Evolutionary conservation across 2,888 invertebrate genomes (phyloP).

Genomic region (Synergus laeviventris): DNA sequence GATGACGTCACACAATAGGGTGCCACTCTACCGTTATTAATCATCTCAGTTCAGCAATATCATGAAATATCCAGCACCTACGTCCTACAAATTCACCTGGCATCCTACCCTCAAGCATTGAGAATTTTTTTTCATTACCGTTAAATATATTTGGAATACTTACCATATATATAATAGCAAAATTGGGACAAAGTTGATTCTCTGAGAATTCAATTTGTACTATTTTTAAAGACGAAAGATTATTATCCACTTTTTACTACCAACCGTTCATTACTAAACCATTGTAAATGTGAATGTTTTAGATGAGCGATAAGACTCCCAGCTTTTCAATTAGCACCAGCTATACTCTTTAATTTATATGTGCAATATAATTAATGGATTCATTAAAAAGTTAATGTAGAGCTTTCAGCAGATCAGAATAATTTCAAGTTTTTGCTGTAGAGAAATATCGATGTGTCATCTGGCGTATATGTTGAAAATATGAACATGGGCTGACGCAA

Average conservation of each 20-base stretch:
- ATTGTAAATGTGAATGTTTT: no score
- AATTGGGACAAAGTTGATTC: no score
- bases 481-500: neutral
- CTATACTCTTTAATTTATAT: neutral
- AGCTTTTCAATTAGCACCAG: no score
- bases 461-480: neutral
- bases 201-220: no score
- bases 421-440: neutral
- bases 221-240: no score
- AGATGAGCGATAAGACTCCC: no score
- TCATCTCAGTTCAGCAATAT: constrained; percentile 43
- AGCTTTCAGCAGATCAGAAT: constrained; percentile 13
- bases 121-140: neutral
- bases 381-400: neutral
- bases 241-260: no score
- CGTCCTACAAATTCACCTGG: neutral
- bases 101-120: neutral
- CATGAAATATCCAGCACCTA: constrained; percentile 9
- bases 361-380: neutral
- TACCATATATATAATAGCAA: no score
- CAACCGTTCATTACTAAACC: no score
- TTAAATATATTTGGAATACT: neutral
- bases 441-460: neutral
- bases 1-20: constrained; percentile 36
- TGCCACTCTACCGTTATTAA: constrained; percentile 43